phyloP scores from a whole-genome alignment of 2,888 invertebrate species.

The Lottia scabra region DNA sequence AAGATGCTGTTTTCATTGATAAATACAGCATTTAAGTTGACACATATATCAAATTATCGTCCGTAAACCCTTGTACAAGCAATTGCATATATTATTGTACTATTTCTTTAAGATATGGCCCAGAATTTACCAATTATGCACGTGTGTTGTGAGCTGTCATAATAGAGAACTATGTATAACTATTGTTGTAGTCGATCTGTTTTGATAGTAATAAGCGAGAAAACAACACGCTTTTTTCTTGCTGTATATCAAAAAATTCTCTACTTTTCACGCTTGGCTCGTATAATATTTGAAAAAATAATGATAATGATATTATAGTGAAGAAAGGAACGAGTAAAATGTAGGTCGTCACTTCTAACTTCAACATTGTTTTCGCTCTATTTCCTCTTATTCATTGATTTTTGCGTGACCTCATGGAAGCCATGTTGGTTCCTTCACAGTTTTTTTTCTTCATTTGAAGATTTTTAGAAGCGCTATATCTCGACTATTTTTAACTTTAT shows the following conservation, averaged over 20 bases:
- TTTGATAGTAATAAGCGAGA: background rate
- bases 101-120: no score
- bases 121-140: no score
- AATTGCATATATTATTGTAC: no score
- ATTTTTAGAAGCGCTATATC: background rate
- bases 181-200: background rate
- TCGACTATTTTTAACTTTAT: no score
- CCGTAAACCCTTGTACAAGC: no score
- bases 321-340: background rate
- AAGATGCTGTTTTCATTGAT: background rate
- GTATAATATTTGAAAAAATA: no score
- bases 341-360: background rate
- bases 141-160: background rate
- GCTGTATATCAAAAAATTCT: no score
- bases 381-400: conserved; percentile 7
- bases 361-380: conserved; percentile 7
- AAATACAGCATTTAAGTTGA: no score
- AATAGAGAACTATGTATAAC: background rate
- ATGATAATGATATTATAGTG: no score
- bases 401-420: conserved; percentile 2
- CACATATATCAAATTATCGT: no score
- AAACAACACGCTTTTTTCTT: background rate
- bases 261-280: no score
- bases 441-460: background rate
- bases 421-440: conserved; percentile 2